Percentiles rank a stretch among this genome's conserved stretches.
Evolutionary conservation across 2,113 vertebrate species (phyloP).

Genomic region (Archilochus colubris): DNA sequence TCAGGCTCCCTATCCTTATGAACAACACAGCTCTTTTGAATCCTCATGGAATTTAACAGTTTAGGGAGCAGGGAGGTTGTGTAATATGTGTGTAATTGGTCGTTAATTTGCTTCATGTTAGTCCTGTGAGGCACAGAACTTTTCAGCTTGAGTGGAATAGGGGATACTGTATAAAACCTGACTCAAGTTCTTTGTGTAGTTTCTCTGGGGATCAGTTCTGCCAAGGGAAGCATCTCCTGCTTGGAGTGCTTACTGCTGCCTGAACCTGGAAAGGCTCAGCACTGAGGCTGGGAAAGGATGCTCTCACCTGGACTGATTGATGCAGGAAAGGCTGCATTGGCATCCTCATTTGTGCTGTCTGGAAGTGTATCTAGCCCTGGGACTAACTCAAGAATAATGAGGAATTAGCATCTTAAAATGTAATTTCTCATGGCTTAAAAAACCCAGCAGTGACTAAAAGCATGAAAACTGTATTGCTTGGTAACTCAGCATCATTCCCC

Average conservation of each 20-base stretch:
- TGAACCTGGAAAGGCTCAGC: fast-evolving
- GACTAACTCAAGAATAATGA: not conserved
- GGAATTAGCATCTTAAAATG: not conserved
- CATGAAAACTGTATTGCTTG: too few relatives aligned
- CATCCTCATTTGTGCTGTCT: not conserved
- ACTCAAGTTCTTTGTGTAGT: not conserved
- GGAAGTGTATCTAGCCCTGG: not conserved
- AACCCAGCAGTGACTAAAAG: too few relatives aligned
- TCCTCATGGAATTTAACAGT: not conserved
- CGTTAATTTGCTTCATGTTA: not conserved
- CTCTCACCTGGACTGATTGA: fast-evolving
- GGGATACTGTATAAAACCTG: not conserved
- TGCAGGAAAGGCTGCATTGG: not conserved
- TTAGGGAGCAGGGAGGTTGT: not conserved
- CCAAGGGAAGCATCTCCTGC: not conserved
- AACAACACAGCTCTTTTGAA: not conserved
- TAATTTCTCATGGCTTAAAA: not conserved
- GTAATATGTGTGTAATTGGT: not conserved
- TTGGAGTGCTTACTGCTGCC: not conserved
- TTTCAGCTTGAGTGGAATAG: not conserved
- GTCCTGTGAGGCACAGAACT: not conserved
- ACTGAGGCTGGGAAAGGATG: not conserved
- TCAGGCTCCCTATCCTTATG: not conserved
- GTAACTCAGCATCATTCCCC: too few relatives aligned
- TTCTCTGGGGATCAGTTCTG: not conserved